phyloP scores from a whole-genome alignment of 1,140 invertebrate genomes.

The Brachionus sp. region DNA sequence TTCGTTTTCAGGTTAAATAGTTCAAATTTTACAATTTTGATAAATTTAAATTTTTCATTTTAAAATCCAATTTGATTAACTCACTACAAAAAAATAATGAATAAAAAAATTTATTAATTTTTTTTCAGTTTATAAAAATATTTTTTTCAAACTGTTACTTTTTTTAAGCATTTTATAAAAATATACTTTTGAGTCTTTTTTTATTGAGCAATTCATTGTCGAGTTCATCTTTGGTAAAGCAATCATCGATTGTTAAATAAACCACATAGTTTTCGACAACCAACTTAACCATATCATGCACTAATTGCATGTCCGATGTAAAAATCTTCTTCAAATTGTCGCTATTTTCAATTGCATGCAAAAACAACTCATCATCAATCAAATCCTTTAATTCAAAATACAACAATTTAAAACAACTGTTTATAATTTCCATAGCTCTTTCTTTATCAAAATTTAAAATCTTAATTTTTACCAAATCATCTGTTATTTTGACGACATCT shows the following conservation, averaged over 20 bases:
- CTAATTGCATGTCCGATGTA: not conserved
- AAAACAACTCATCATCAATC: not conserved
- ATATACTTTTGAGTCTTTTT: not conserved
- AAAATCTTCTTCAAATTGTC: not conserved
- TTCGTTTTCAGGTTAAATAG: no score
- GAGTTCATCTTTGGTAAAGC: not conserved
- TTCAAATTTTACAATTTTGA: no score
- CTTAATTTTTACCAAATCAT: not conserved
- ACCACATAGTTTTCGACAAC: not conserved
- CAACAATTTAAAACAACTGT: not conserved
- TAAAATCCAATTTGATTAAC: no score
- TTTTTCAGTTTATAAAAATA: no score
- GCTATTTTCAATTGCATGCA: not conserved
- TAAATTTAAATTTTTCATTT: no score
- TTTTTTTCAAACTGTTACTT: no score
- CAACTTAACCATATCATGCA: not conserved
- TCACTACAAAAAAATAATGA: no score
- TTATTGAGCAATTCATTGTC: not conserved
- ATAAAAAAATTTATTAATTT: no score
- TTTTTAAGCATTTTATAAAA: no score
- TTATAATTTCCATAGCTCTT: not conserved
- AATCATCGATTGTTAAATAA: not conserved
- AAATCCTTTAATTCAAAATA: not conserved
- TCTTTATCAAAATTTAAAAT: slow-evolving; percentile 5
- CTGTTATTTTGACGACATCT: not conserved